Percentiles rank a stretch among this genome's conserved stretches.
These are phyloP conservation scores for Hippocampus zosterae DNA, from an alignment of 2,113 vertebrate genomes.

Conservation along the genomic window DNA sequence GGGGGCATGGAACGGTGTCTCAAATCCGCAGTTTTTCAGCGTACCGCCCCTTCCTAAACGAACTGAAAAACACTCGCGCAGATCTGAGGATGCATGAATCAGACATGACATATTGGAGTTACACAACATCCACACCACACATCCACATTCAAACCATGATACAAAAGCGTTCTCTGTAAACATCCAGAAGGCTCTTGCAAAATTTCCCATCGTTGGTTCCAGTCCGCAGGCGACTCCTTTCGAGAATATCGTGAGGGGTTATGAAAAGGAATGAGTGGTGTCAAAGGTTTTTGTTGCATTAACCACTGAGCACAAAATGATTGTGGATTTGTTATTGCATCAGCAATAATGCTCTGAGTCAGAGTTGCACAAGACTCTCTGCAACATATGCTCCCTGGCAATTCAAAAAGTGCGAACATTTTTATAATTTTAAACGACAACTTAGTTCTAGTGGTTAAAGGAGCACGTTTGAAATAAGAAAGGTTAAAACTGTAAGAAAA, in stretches of 20 bases:
- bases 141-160: conserved; percentile 48
- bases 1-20: conserved; percentile 46
- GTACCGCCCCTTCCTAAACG: conserved; percentile 34
- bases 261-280: neutral
- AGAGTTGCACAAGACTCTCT: neutral
- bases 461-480: neutral
- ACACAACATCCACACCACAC: conserved; percentile 55
- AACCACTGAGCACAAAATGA: neutral
- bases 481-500: neutral
- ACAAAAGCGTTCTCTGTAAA: conserved; percentile 48
- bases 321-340: neutral
- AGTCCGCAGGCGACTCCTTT: neutral
- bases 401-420: neutral
- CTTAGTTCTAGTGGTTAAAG: neutral
- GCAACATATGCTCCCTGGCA: neutral
- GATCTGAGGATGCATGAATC: conserved; percentile 60
- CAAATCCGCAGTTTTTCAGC: conserved; percentile 23
- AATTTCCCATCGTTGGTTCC: conserved; percentile 19
- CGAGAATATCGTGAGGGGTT: neutral
- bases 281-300: neutral
- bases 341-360: neutral
- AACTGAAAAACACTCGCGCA: conserved; percentile 38
- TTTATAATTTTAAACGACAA: neutral
- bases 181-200: conserved; percentile 31
- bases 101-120: conserved; percentile 50